Conservation (phyloP, 2,113 vertebrate genomes). For the Scomber colias region DNA sequence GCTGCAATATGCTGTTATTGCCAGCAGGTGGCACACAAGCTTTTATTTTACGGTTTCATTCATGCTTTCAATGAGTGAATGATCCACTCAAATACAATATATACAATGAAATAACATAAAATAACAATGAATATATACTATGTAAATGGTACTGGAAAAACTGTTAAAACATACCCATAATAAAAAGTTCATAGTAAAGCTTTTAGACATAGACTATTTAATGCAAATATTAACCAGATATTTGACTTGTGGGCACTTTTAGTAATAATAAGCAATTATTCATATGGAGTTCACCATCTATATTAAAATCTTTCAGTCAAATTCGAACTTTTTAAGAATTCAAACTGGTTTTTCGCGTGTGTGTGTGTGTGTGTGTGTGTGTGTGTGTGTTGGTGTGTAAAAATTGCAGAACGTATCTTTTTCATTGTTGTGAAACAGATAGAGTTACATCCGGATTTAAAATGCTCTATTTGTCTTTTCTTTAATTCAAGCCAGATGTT, state of each 20-base stretch:
- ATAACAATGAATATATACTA: too few relatives aligned
- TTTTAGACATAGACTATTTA: too few relatives aligned
- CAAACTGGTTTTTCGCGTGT: not conserved
- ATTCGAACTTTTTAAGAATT: not conserved
- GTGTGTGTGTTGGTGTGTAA: not conserved
- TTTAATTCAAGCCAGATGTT: conserved; percentile 83
- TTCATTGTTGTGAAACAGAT: conserved; percentile 66
- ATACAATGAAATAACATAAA: too few relatives aligned
- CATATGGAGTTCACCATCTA: too few relatives aligned
- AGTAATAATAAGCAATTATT: not conserved
- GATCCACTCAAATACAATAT: too few relatives aligned
- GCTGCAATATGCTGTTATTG: not conserved
- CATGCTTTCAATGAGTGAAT: not conserved
- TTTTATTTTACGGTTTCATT: not conserved
- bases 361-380: not conserved
- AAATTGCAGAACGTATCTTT: conserved; percentile 21
- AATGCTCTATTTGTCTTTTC: conserved; percentile 70
- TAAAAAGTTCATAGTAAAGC: too few relatives aligned
- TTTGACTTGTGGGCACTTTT: too few relatives aligned
- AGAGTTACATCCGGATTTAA: conserved; percentile 79
- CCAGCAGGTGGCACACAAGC: not conserved
- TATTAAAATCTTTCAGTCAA: not conserved
- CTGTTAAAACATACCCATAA: too few relatives aligned
- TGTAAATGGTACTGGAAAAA: too few relatives aligned
- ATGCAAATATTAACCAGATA: too few relatives aligned